Evolutionary conservation across 1,140 invertebrate species (phyloP).

Genomic region (Drosophila rhopaloa): DNA sequence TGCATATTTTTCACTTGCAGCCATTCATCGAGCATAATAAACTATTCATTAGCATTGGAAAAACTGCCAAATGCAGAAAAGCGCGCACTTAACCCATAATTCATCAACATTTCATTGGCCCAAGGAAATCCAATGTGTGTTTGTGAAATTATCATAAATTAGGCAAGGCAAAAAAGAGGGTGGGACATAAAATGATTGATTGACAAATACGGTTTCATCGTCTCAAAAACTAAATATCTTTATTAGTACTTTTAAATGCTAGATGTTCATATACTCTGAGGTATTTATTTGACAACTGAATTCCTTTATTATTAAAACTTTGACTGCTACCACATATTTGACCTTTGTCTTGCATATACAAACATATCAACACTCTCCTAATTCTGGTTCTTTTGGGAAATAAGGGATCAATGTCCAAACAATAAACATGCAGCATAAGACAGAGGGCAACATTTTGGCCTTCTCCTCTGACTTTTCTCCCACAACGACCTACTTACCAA

Average conservation of each 20-base stretch:
- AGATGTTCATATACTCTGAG: too few relatives aligned
- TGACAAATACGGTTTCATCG: not conserved
- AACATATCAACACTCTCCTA: constrained; percentile 39
- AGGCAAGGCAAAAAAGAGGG: not conserved
- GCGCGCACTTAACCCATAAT: constrained; percentile 42
- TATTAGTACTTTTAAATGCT: too few relatives aligned
- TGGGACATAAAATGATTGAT: not conserved
- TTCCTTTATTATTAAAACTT: too few relatives aligned
- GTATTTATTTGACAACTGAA: too few relatives aligned
- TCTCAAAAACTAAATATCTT: too few relatives aligned
- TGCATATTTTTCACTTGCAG: constrained; percentile 26
- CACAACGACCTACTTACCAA: constrained; percentile 56
- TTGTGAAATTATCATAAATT: constrained; percentile 54
- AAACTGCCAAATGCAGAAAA: constrained; percentile 42
- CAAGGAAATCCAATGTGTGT: constrained; percentile 37
- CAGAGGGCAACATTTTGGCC: constrained; percentile 6
- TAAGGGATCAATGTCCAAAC: constrained; percentile 45
- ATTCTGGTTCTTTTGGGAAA: constrained; percentile 25
- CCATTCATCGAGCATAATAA: constrained; percentile 49
- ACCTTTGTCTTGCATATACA: too few relatives aligned
- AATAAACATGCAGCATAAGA: constrained; percentile 48
- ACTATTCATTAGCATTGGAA: constrained; percentile 59
- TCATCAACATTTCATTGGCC: constrained; percentile 45
- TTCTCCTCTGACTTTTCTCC: not conserved
- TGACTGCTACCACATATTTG: too few relatives aligned